Evolutionary conservation across 2,113 vertebrate genomes (phyloP), one percentile per base, ranked within the genome.

Genomic region (Corythoichthys haematopterus): DNA sequence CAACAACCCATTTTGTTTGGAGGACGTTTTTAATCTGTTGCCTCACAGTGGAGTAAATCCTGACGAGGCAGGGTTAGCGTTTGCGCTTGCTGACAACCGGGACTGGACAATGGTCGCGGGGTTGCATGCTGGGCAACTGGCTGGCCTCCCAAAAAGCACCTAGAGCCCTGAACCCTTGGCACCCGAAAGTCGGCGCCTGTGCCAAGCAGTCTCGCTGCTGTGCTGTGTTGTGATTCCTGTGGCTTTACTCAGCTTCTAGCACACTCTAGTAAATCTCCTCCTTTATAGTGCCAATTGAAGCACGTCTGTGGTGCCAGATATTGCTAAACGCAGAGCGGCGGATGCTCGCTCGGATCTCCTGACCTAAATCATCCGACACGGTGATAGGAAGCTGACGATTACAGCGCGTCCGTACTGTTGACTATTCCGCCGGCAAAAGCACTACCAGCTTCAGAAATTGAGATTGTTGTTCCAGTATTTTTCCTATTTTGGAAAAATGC

Each of bases 161-260:
- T 69, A 79, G 72, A 80, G 75, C 64, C 70, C 68, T 72, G 59
- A 79, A 68, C 77, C 45, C 69, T 15, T 79, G 76, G 62, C 75
- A 71, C 43, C 35, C 0, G 2, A 28, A 68, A 78, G 43, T 2
- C 1, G 4, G 71, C 61, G 33, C 36, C 61, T 66, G 46, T 68
- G 61, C 73, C 69, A 72, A 72, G 74, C 74, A 51, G 8, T 16
- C 59, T 45, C 62, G 40, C 60, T 37, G 8, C 20, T 53, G n/a
- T 33, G 52, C 20, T 55, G 52, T 33, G 20, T 4, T 55, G 46
- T 60, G 51, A 48, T 81, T 51, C 56, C 50, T 12, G 5, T 60
- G 58, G 40, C 46, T 74, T 72, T 63, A 59, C 45, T 36, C 35
- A 45, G 20, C 35, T 50, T 14, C 48, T 61, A 45, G 59, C 60